Evolutionary conservation across 2,888 invertebrate genomes (phyloP).

Genomic region (Andricus quercusramuli): DNA sequence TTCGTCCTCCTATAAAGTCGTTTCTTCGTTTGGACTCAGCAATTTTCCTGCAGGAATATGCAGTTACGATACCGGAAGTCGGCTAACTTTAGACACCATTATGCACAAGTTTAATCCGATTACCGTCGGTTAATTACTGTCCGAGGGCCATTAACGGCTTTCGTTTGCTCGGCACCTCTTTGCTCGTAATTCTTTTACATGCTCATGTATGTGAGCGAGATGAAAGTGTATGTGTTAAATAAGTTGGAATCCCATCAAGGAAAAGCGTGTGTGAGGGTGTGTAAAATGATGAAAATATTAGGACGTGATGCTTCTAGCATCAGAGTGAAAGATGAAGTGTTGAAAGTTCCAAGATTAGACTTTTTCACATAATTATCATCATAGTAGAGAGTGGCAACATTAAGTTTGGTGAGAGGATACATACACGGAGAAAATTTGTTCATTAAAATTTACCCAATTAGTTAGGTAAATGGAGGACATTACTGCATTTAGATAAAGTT

Average conservation of each 20-base stretch:
- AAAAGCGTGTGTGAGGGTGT: background rate
- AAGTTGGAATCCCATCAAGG: background rate
- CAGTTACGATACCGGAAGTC: constrained; percentile 28
- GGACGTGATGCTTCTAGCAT: background rate
- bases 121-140: constrained; percentile 49
- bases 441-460: no score
- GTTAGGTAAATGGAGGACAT: no score
- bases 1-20: constrained; percentile 4
- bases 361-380: background rate
- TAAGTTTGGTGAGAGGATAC: background rate
- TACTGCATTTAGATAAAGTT: no score
- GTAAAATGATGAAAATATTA: constrained; percentile 5
- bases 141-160: constrained; percentile 10
- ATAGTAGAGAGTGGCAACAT: background rate
- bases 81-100: constrained; percentile 43
- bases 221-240: background rate
- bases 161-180: constrained; percentile 1
- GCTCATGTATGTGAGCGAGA: background rate
- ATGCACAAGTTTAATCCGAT: constrained; percentile 50
- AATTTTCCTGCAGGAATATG: constrained; percentile 20
- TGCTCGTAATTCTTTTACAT: constrained; percentile 17
- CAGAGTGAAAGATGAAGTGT: background rate
- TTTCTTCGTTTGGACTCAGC: constrained; percentile 20
- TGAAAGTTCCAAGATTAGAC: background rate
- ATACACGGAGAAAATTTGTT: no score